These are phyloP conservation scores for Petrocephalus zakoni DNA, from an alignment of 2,113 vertebrate species.

Conservation along the genomic window DNA sequence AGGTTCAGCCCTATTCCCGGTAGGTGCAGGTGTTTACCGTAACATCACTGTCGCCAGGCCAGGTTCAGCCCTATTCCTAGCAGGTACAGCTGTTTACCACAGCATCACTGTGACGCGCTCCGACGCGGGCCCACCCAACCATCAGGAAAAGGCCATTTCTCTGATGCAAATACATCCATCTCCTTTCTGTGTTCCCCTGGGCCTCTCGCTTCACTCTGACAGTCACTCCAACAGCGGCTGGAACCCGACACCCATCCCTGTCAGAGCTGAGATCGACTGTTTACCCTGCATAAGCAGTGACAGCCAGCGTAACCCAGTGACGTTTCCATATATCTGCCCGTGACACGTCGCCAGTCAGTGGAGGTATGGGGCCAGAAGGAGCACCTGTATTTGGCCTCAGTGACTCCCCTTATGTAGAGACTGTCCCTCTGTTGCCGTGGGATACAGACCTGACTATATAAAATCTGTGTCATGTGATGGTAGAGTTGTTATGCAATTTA, in stretches of 20 bases:
- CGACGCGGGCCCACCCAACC: not conserved
- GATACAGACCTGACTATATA: slow-evolving; percentile 34
- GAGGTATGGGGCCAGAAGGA: slow-evolving; percentile 11
- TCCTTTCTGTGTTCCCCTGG: not conserved
- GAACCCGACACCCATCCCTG: not conserved
- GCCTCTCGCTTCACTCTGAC: not conserved
- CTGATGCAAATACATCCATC: not conserved
- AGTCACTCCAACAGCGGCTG: not conserved
- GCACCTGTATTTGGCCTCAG: slow-evolving; percentile 28
- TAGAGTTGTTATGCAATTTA: slow-evolving; percentile 2
- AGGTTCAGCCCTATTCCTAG: not conserved
- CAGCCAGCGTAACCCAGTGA: not conserved
- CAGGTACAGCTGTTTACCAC: not conserved
- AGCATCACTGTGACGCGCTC: not conserved
- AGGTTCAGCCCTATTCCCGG: not conserved
- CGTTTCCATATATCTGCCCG: not conserved
- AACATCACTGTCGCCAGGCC: not conserved
- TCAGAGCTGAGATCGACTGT: slow-evolving; percentile 18
- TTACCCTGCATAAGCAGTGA: not conserved
- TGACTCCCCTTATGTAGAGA: slow-evolving; percentile 12
- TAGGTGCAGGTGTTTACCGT: not conserved
- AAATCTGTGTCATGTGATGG: slow-evolving; percentile 27
- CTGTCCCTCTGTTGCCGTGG: not conserved
- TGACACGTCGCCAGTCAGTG: not conserved
- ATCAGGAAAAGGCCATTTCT: not conserved